Conservation (phyloP, 2,113 vertebrate genomes). For the Gnathonemus longibarbis region DNA sequence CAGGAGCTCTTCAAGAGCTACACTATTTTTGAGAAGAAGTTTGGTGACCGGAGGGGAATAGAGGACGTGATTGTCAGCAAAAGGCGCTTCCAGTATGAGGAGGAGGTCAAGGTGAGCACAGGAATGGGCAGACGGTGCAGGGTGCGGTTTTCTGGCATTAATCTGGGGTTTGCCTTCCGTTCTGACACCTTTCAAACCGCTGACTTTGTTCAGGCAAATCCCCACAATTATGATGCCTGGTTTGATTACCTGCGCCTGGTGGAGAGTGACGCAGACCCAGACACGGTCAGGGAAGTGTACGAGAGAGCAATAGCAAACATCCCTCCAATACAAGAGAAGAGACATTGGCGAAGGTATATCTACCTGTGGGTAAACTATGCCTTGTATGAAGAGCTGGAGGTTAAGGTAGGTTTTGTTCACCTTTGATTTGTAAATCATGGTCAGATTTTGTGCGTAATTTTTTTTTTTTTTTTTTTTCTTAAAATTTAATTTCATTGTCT, state of each 20-base stretch:
- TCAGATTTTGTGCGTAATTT: not conserved
- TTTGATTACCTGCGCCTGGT: constrained; percentile 92
- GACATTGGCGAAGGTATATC: constrained; percentile 95
- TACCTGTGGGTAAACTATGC: constrained; percentile 97
- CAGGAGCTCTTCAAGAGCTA: constrained; percentile 98
- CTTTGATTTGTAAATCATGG: no score
- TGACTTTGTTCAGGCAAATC: constrained; percentile 70
- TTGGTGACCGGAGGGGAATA: constrained; percentile 89
- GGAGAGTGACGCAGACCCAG: constrained; percentile 80
- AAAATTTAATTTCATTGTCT: not conserved
- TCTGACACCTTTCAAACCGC: not conserved
- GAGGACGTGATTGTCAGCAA: constrained; percentile 98
- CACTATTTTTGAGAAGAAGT: constrained; percentile 97
- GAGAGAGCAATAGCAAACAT: constrained; percentile 90
- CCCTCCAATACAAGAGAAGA: constrained; percentile 87
- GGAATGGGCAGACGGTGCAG: not conserved
- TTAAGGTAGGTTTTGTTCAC: constrained; percentile 65
- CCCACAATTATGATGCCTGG: constrained; percentile 96
- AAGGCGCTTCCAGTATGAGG: constrained; percentile 92
- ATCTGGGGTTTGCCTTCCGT: not conserved
- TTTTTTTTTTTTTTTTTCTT: not conserved
- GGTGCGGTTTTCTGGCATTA: not conserved
- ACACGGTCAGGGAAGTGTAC: constrained; percentile 83
- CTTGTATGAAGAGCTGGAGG: constrained; percentile 91
- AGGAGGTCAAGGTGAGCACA: constrained; percentile 84